Evolutionary conservation across 2,888 invertebrate species (phyloP).

Genomic region (Cordilura impudica): DNA sequence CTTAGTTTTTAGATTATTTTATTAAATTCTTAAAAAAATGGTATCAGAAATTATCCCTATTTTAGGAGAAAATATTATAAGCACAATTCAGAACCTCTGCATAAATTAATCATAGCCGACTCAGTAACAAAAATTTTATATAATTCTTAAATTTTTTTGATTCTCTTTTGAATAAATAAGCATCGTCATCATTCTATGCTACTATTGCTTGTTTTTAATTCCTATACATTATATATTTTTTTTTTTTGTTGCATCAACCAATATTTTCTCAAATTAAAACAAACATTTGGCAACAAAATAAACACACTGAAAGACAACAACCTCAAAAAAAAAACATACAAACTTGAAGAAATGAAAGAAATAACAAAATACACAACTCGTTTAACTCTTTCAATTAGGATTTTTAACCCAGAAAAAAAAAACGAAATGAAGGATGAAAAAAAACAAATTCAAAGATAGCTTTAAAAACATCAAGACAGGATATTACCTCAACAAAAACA

Average conservation of each 20-base stretch:
- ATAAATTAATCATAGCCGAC: too few relatives aligned
- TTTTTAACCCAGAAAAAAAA: slow-evolving; percentile 34
- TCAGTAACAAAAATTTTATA: too few relatives aligned
- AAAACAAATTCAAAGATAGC: slow-evolving; percentile 45
- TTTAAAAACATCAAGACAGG: slow-evolving; percentile 51
- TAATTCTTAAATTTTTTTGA: too few relatives aligned
- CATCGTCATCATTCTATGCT: not conserved
- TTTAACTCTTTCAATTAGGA: slow-evolving; percentile 62
- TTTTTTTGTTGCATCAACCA: not conserved
- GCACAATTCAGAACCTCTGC: too few relatives aligned
- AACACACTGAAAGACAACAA: not conserved
- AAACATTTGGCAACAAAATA: slow-evolving; percentile 44
- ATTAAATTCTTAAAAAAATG: too few relatives aligned
- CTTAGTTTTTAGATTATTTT: too few relatives aligned
- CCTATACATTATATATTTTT: not conserved
- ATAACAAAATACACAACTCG: slow-evolving; percentile 45
- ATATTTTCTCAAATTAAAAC: slow-evolving; percentile 24
- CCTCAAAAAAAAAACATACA: not conserved
- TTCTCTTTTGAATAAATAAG: too few relatives aligned
- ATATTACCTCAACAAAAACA: slow-evolving; percentile 45
- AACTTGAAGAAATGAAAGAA: slow-evolving; percentile 17
- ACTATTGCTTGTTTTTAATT: not conserved
- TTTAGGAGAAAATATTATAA: too few relatives aligned
- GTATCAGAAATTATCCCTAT: too few relatives aligned
- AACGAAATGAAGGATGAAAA: slow-evolving; percentile 2